A percentile compares a stretch with the other conserved stretches of the same genome.
phyloP scores from a whole-genome alignment of 2,113 vertebrate genomes.

The Thalassarche chlororhynchos region DNA sequence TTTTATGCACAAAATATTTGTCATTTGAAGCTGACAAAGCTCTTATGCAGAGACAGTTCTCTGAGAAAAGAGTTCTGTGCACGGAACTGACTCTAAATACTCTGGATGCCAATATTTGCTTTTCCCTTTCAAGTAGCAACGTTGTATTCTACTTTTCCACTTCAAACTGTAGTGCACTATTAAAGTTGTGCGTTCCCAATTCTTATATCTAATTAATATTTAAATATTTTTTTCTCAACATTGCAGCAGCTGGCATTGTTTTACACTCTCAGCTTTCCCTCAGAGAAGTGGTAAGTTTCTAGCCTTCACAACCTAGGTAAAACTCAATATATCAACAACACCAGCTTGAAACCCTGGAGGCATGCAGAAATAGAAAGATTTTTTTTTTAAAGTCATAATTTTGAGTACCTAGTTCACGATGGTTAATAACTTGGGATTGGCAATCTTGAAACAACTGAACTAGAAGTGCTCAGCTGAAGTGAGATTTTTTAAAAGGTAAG shows the following conservation, averaged over 20 bases:
- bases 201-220: neutral
- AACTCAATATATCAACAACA: neutral
- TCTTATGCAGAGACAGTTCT: neutral
- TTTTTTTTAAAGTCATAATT: neutral
- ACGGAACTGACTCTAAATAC: neutral
- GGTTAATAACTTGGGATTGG: neutral
- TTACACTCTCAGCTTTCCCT: neutral
- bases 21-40: neutral
- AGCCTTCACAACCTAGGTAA: neutral
- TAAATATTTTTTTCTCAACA: neutral
- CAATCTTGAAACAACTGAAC: neutral
- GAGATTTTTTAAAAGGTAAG: neutral
- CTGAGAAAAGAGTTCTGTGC: neutral
- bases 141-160: neutral
- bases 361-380: neutral
- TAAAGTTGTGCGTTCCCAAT: neutral
- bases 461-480: neutral
- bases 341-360: neutral
- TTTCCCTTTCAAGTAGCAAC: neutral
- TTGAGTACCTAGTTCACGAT: neutral
- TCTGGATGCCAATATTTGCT: neutral
- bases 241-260: neutral
- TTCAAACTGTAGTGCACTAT: neutral
- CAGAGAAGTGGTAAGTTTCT: neutral
- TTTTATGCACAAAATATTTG: slow-evolving; percentile 34